Evolutionary conservation across 2,113 vertebrate genomes (phyloP), one percentile per base, ranked within the genome.

Genomic region (Ammospiza nelsoni): DNA sequence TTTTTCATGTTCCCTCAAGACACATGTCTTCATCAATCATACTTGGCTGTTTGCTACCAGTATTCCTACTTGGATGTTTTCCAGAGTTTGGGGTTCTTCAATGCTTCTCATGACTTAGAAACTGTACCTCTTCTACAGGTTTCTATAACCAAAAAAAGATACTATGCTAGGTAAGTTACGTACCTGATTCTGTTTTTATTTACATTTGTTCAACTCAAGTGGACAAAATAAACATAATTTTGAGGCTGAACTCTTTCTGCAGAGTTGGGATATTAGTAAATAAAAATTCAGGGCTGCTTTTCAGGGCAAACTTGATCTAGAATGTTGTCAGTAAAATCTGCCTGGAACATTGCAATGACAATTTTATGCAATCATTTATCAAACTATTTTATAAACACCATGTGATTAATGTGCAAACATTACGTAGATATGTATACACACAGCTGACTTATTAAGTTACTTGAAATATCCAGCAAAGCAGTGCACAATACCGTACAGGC

Each of bases 301-400:
- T 58, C 23, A 63, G 33, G 10, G 12, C 7, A 51, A 67, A 61
- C 27, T 41, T 62, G 10, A 46, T 68, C 24, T 66, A 28, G 15
- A 54, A 27, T 52, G 6, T 43, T 73, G 65, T 62, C 39, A 55
- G 25, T 65, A 48, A 80, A 92, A 91, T 7, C 31, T 55, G 6
- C 27, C 29, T 72, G 37, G 33, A 76, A 90, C 1, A 1, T 37
- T 79, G 27, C 43, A 88, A 76, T 44, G 31, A 8, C 54, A 73
- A 68, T 88, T 90, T 85, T 52, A 92, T 65, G 41, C n/a, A 93
- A 85, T 86, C 6, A 68, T 43, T 92, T 86, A 31, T 80, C n/a
- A 52, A 76, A 83, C 3, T 93, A 80, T 83, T 88, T 90, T 72
- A 54, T 83, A 88, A 96, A 79, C 54, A 72, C 28, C 44, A 22